Percentiles rank a stretch among this genome's conserved stretches.
Conservation (phyloP, 2,888 invertebrate species). For the Druceiella hillmani region DNA sequence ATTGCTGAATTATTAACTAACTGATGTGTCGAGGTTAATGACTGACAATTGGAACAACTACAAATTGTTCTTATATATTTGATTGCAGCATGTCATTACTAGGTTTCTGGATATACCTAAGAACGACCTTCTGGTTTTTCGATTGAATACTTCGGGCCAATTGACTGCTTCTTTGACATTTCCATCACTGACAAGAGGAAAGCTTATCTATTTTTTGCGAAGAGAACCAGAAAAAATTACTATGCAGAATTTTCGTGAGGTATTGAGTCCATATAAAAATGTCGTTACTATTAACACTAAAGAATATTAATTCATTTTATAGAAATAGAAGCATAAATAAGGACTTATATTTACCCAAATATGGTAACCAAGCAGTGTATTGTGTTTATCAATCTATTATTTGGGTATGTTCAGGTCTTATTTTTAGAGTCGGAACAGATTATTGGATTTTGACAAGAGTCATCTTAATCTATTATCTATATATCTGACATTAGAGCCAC, state of each 20-base stretch:
- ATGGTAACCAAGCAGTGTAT: too few species aligned
- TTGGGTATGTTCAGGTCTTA: too few species aligned
- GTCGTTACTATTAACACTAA: slow-evolving; percentile 2
- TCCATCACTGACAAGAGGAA: slow-evolving; percentile 55
- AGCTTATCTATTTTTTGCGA: slow-evolving; percentile 74
- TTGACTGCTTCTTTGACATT: slow-evolving; percentile 62
- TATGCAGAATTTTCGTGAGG: slow-evolving; percentile 48
- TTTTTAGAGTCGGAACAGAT: too few species aligned
- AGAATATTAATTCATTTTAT: slow-evolving; percentile 3
- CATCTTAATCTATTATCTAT: too few species aligned
- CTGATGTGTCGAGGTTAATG: too few species aligned
- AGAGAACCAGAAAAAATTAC: slow-evolving; percentile 57
- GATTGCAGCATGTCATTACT: slow-evolving; percentile 37
- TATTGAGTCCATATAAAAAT: slow-evolving; percentile 22
- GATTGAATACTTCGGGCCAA: slow-evolving; percentile 55
- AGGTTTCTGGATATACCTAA: slow-evolving; percentile 39
- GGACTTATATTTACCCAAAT: too few species aligned
- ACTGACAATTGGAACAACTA: too few species aligned
- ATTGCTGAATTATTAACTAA: too few species aligned
- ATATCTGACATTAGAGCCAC: too few species aligned
- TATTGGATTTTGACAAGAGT: too few species aligned
- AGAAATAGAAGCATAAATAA: too few species aligned
- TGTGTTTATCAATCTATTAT: too few species aligned
- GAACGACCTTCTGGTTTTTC: slow-evolving; percentile 52
- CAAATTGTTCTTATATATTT: slow-evolving; percentile 2